Evolutionary conservation across 2,888 invertebrate genomes (phyloP), one percentile per base, ranked within the genome.

Genomic region (Eupithecia exiguata): DNA sequence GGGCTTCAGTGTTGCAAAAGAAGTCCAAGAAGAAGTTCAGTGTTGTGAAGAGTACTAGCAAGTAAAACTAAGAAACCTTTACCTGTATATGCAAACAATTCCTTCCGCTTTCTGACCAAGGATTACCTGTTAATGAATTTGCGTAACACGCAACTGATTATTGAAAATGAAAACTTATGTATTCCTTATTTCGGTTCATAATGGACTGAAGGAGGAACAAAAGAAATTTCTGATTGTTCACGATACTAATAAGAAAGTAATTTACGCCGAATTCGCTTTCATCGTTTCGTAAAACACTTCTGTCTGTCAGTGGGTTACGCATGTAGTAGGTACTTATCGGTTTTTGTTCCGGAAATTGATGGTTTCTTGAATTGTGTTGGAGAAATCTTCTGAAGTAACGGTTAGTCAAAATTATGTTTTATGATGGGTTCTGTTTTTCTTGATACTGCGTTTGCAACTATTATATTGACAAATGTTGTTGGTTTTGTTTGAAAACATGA

Each of bases 41-140:
- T n/a, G n/a, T n/a, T n/a, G n/a, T n/a, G n/a, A n/a, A n/a, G n/a
- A n/a, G n/a, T n/a, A n/a, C n/a, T n/a, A n/a, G n/a, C 10, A 65
- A 18, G n/a, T 21, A 12, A 65, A 70, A 70, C 68, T 46, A 35
- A 65, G 16, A 70, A 43, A 73, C 70, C 74, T 74, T 71, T 68
- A 70, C 69, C 74, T 75, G 61, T 63, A 40, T 71, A 72, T 67
- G 61, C 63, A 70, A 68, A 70, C 49, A 72, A 72, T 70, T 38
- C 7, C 66, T 66, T 78, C 76, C 73, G 74, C 70, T 70, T 76
- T 75, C 68, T 68, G 76, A 73, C 71, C 70, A 74, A 76, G 74
- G 74, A 69, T 71, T 69, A 68, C 73, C 36, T 43, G 66, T 65
- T 70, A 38, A 40, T 36, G 21, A 7, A 71, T 35, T 49, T 49